Conservation (phyloP, 2,113 vertebrate genomes). For the Mastomys natalensis region DNA sequence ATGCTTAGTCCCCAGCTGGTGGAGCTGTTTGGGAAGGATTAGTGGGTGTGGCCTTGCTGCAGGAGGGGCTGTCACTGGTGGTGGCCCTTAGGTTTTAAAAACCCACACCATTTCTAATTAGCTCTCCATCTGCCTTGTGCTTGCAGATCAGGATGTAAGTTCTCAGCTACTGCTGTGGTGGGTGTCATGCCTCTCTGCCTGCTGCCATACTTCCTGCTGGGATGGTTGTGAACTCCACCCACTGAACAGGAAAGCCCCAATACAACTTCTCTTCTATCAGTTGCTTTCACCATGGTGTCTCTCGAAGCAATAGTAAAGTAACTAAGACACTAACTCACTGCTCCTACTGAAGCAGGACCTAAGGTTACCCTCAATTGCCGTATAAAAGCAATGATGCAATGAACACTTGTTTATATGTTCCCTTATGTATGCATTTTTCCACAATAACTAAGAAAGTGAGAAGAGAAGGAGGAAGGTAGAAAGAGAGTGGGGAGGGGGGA, state of each 20-base stretch:
- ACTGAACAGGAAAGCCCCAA: neutral
- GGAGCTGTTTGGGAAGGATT: neutral
- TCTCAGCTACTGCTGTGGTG: neutral
- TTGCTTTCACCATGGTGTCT: neutral
- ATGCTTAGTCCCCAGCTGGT: neutral
- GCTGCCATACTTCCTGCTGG: neutral
- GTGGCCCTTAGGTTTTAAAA: neutral
- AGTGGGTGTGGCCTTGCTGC: neutral
- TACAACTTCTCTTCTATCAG: too few species aligned
- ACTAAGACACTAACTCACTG: neutral
- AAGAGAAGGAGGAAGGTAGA: neutral
- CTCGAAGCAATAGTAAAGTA: neutral
- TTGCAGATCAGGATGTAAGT: neutral
- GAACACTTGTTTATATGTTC: neutral
- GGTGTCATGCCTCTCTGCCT: neutral
- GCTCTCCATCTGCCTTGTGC: neutral
- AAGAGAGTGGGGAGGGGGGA: neutral
- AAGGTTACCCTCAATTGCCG: neutral
- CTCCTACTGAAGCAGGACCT: neutral
- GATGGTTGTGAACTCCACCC: neutral
- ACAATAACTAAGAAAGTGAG: neutral
- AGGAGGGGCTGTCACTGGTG: neutral
- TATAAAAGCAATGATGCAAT: neutral
- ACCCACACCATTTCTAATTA: neutral
- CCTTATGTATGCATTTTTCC: neutral